phyloP scores from a whole-genome alignment of 2,888 invertebrate species.

The Malachius bipustulatus region DNA sequence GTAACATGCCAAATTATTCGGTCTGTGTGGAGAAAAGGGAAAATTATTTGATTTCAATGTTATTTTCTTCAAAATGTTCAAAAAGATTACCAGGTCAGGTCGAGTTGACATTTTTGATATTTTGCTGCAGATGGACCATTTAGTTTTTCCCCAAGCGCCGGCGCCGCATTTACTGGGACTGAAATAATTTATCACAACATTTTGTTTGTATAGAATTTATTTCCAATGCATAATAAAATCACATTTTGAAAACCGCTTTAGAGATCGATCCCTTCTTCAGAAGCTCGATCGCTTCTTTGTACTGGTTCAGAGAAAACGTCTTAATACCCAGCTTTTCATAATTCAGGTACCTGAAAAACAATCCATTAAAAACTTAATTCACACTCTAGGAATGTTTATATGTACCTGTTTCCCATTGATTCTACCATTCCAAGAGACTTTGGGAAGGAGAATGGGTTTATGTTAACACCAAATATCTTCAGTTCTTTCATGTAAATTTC shows the following conservation, averaged over 20 bases:
- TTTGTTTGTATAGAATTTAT: neutral
- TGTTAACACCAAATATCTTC: conserved; percentile 50
- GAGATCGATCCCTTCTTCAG: conserved; percentile 45
- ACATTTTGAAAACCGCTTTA: conserved; percentile 48
- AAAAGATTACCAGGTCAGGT: too few species aligned
- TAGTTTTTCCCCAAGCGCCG: too few species aligned
- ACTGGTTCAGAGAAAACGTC: conserved; percentile 42
- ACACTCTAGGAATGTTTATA: too few species aligned
- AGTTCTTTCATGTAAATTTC: conserved; percentile 52
- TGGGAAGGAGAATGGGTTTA: conserved; percentile 56
- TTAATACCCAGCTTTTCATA: conserved; percentile 49
- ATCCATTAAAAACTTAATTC: too few species aligned
- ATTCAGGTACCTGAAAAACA: conserved; percentile 44
- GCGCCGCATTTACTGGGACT: too few species aligned
- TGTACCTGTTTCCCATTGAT: conserved; percentile 43
- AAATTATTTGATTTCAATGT: too few species aligned
- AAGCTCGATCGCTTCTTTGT: conserved; percentile 41
- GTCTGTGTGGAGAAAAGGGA: too few species aligned
- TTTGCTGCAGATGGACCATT: too few species aligned
- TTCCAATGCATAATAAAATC: too few species aligned
- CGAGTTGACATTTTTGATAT: too few species aligned
- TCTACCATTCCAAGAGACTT: conserved; percentile 50
- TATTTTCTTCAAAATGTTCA: too few species aligned
- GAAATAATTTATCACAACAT: conserved; percentile 1
- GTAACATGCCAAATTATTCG: too few species aligned